Percentiles rank a stretch among this genome's conserved stretches.
These are phyloP conservation scores for Phaethon lepturus DNA, from an alignment of 2,113 vertebrate species.

Conservation along the genomic window DNA sequence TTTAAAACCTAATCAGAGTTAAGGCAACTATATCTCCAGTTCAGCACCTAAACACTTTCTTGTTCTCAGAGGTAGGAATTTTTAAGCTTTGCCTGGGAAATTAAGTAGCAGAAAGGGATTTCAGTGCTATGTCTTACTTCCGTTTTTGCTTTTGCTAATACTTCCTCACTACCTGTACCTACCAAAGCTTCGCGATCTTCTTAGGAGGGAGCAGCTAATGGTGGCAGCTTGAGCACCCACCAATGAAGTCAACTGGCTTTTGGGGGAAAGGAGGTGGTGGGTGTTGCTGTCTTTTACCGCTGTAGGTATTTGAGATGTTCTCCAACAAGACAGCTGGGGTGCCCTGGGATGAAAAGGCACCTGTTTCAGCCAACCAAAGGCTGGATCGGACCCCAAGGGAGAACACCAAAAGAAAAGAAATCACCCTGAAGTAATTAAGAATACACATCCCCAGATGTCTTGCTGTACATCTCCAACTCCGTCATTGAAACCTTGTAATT, in stretches of 20 bases:
- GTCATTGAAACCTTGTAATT: constrained; percentile 5
- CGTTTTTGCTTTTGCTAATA: background rate
- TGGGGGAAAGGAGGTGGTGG: background rate
- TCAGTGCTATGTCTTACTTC: background rate
- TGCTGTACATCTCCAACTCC: background rate
- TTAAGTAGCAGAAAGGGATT: background rate
- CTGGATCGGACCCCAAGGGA: background rate
- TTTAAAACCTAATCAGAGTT: background rate
- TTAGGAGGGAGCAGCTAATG: background rate
- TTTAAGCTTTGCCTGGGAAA: background rate
- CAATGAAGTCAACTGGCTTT: background rate
- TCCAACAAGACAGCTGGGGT: background rate
- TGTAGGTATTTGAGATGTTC: background rate
- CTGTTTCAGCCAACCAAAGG: background rate
- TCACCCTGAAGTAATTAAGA: constrained; percentile 20
- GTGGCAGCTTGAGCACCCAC: background rate
- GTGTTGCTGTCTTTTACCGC: background rate
- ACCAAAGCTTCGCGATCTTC: background rate
- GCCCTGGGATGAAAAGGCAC: background rate
- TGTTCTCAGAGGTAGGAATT: background rate
- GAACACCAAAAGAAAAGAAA: background rate
- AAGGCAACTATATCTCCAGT: background rate
- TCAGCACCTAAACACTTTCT: background rate
- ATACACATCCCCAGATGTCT: background rate
- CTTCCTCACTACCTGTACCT: background rate